phyloP scores from a whole-genome alignment of 2,113 vertebrate species.

The Diphyllodes magnificus region DNA sequence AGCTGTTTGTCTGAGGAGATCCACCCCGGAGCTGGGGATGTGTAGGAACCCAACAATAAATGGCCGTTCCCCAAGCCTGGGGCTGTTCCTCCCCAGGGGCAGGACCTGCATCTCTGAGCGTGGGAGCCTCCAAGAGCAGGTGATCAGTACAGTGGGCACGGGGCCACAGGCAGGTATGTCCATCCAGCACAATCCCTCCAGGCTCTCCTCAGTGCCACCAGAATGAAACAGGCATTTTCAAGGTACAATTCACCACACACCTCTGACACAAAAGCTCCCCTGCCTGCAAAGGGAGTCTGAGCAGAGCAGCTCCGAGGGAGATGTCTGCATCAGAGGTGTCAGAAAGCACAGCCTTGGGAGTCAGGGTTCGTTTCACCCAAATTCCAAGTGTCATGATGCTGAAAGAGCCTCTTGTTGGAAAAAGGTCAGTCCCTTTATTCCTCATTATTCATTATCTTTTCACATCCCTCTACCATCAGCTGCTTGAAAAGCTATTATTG shows the following conservation, averaged over 20 bases:
- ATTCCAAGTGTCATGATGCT: neutral
- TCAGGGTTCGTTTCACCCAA: neutral
- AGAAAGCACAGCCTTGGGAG: neutral
- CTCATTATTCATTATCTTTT: conserved; percentile 13
- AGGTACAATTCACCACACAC: neutral
- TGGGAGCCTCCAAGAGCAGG: neutral
- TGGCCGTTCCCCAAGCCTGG: neutral
- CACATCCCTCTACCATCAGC: neutral
- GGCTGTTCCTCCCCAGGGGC: too few species aligned
- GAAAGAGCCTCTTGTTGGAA: neutral
- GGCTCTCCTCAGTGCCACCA: neutral
- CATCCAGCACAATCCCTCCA: neutral
- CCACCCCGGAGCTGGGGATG: neutral
- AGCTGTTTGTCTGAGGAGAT: neutral
- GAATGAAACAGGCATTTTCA: neutral
- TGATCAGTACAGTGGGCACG: neutral
- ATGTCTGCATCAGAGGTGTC: neutral
- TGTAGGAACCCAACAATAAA: neutral
- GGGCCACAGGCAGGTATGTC: neutral
- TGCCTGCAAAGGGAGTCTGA: neutral
- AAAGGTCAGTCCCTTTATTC: neutral
- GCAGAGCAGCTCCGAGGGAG: neutral
- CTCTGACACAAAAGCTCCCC: neutral
- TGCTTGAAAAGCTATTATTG: conserved; percentile 25
- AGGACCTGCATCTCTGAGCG: neutral